Conservation (phyloP, 2,113 vertebrate genomes). For the Pollachius pollachius region DNA sequence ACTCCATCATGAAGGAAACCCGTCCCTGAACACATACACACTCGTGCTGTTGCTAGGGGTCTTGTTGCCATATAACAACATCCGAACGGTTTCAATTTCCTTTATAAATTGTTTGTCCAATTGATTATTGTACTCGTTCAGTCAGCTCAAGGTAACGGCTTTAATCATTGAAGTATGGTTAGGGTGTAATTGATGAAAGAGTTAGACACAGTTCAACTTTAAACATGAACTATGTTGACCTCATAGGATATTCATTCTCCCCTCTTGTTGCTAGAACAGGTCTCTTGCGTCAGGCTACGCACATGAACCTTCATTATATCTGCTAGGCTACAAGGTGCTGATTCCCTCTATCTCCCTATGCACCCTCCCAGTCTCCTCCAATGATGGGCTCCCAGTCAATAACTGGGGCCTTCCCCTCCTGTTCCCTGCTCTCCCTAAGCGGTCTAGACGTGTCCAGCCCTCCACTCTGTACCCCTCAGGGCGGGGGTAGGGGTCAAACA, state of each 20-base stretch:
- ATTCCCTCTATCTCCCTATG: too few species aligned
- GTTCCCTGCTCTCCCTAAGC: slow-evolving; percentile 34
- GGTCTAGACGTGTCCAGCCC: slow-evolving; percentile 65
- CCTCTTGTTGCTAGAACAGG: background rate
- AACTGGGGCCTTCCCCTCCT: slow-evolving; percentile 21
- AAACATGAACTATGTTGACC: too few species aligned
- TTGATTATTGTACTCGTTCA: too few species aligned
- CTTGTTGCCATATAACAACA: background rate
- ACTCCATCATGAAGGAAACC: slow-evolving; percentile 3
- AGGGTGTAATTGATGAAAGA: too few species aligned
- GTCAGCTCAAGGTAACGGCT: too few species aligned
- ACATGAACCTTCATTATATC: too few species aligned
- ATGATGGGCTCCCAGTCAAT: slow-evolving; percentile 36
- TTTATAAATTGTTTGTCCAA: too few species aligned
- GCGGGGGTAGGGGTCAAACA: slow-evolving; percentile 62
- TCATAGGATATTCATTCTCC: background rate
- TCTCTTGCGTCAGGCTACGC: too few species aligned
- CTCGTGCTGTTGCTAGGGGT: background rate
- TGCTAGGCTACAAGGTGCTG: too few species aligned
- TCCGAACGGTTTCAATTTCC: too few species aligned
- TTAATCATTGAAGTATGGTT: too few species aligned
- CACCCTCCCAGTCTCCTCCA: background rate
- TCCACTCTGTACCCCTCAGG: slow-evolving; percentile 42
- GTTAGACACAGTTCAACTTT: too few species aligned
- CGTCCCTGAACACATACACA: slow-evolving; percentile 17